These are phyloP conservation scores for Acrocyrtus sp. DNA, from an alignment of 2,888 invertebrate genomes.

Conservation along the genomic window DNA sequence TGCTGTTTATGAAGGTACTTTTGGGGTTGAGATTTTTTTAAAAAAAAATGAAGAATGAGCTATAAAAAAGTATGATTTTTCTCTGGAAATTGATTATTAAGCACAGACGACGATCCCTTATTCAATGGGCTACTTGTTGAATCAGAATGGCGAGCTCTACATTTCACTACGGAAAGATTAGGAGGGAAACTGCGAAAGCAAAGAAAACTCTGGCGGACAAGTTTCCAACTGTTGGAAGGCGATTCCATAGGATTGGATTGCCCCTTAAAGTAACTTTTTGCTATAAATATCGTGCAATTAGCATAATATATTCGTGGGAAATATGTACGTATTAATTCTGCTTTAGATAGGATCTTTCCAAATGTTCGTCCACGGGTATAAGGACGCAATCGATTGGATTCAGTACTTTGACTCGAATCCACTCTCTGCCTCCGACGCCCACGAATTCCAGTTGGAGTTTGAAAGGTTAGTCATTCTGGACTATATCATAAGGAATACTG, in stretches of 20 bases:
- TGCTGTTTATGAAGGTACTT: slow-evolving; percentile 24
- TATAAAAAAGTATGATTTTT: too few species aligned
- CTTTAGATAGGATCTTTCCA: slow-evolving; percentile 95
- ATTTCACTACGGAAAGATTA: slow-evolving; percentile 96
- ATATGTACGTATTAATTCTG: slow-evolving; percentile 22
- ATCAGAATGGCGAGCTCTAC: slow-evolving; percentile 97
- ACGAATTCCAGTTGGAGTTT: slow-evolving; percentile 80
- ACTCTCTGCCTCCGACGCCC: slow-evolving; percentile 76
- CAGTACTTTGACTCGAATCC: slow-evolving; percentile 92
- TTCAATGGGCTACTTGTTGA: slow-evolving; percentile 90
- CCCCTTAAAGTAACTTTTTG: slow-evolving; percentile 84
- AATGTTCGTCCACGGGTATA: slow-evolving; percentile 94
- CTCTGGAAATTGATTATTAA: background rate
- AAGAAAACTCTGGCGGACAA: slow-evolving; percentile 95
- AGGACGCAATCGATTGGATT: slow-evolving; percentile 98
- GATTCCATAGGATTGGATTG: slow-evolving; percentile 95
- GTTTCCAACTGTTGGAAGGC: slow-evolving; percentile 89
- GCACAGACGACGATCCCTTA: slow-evolving; percentile 80
- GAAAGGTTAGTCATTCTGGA: slow-evolving; percentile 96
- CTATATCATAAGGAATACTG: slow-evolving; percentile 99
- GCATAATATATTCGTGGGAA: too few species aligned
- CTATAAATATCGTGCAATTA: too few species aligned
- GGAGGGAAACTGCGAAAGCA: slow-evolving; percentile 92
- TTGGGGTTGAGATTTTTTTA: background rate
- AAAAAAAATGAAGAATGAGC: background rate